Percentiles rank a stretch among this genome's conserved stretches.
Conservation (phyloP, 2,797 vertebrate species). For the Enoplosus armatus region DNA sequence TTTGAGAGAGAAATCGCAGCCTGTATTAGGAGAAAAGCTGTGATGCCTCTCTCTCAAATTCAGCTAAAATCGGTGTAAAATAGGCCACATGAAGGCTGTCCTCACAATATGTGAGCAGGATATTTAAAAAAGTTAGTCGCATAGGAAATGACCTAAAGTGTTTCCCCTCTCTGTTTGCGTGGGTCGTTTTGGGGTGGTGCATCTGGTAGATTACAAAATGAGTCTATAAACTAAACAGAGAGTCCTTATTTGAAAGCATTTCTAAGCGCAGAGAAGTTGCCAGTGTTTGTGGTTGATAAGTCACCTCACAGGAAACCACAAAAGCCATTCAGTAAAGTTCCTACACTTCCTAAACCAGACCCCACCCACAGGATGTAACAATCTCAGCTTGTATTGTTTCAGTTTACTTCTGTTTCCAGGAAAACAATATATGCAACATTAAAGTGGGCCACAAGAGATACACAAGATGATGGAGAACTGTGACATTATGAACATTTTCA, state of each 20-base stretch:
- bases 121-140: constrained; percentile 49
- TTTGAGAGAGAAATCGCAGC: not conserved
- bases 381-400: constrained; percentile 79
- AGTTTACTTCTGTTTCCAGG: constrained; percentile 64
- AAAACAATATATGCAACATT: constrained; percentile 42
- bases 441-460: constrained; percentile 20
- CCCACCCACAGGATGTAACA: constrained; percentile 84
- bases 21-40: not conserved
- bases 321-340: constrained; percentile 81
- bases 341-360: constrained; percentile 81
- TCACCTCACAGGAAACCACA: constrained; percentile 83
- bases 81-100: not conserved
- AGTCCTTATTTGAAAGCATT: constrained; percentile 17
- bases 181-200: not conserved
- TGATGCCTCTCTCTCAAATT: not conserved
- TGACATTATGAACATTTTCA: constrained; percentile 24
- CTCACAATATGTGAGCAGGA: constrained; percentile 31
- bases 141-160: constrained; percentile 13
- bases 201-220: constrained; percentile 17
- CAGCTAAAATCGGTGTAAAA: not conserved
- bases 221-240: constrained; percentile 7
- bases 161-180: not conserved
- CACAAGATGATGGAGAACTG: constrained; percentile 6
- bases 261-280: constrained; percentile 15
- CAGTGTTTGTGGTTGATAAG: constrained; percentile 68